Conservation (phyloP, 2,888 invertebrate genomes). For the Sabellastarte sp. region DNA sequence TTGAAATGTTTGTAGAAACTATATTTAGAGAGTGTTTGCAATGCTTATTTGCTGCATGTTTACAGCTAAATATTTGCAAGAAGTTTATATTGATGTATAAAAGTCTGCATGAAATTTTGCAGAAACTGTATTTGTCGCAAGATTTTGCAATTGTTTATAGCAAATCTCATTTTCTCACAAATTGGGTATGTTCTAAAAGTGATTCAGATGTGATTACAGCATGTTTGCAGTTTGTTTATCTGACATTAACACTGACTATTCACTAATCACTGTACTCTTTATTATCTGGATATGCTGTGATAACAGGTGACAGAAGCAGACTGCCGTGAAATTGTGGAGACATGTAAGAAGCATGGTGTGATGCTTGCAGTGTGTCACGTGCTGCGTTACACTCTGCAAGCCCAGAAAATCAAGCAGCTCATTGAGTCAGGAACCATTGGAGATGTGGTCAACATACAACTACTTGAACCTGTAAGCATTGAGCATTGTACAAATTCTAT, state of each 20-base stretch:
- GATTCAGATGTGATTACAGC: neutral
- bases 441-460: constrained; percentile 60
- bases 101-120: too few relatives aligned
- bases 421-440: constrained; percentile 59
- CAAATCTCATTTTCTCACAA: too few relatives aligned
- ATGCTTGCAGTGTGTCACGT: constrained; percentile 61
- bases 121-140: too few relatives aligned
- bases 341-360: constrained; percentile 50
- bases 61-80: too few relatives aligned
- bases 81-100: too few relatives aligned
- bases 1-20: too few relatives aligned
- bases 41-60: too few relatives aligned
- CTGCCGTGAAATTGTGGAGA: constrained; percentile 56
- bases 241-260: neutral
- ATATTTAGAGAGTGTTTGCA: too few relatives aligned
- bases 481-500: too few relatives aligned
- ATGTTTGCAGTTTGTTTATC: neutral
- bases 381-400: constrained; percentile 57
- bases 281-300: neutral
- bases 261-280: too few relatives aligned
- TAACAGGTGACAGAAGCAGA: constrained; percentile 57
- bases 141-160: too few relatives aligned
- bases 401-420: constrained; percentile 52
- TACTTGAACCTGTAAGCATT: constrained; percentile 57
- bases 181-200: neutral